Base-by-base conservation (phyloP, 2,113 vertebrate species). In the Nibea albiflora region DNA sequence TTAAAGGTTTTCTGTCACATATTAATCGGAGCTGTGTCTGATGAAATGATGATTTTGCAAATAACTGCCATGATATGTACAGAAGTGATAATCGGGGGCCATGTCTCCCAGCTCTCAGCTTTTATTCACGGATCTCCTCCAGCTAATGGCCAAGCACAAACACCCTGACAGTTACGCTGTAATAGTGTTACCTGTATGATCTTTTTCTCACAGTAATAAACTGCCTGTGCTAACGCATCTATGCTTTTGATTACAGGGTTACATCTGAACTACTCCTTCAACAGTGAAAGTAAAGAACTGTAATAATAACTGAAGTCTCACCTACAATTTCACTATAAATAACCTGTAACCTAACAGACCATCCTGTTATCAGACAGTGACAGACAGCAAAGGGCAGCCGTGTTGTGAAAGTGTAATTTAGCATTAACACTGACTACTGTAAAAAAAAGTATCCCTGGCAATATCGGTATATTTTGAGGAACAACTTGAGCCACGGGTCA, bases 401-500 rank as follows among this genome's bases (percentile, higher is more conserved):
- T 54, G 31, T n/a, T 47, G 56, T 54, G 1, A 74, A 74, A 19
- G 22, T 52, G 39, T 39, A 22, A 69, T 12, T 28, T 61, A 10
- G 47, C 11, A n/a, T 11, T 22, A 56, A 35, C 4, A 60, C 44
- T 61, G 10, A 56, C 3, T 2, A n/a, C 8, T 28, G 8, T 19
- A 49, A 47, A 12, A 66, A 58, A 61, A 78, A 28, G 35, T 11
- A 42, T 52, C 20, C 19, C 42, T 57, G 58, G 31, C 39, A 31
- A 31, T 9, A 16, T 6, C 11, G 60, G n/a, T 74, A 60, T 9
- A 57, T 56, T 58, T 69, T 78, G 22, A 64, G 52, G 24, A 50
- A 53, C 50, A 73, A 70, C 53, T 56, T 42, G 24, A 78, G 56
- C 75, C 63, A 74, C 60, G 78, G 73, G 60, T 80, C 53, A 47